Evolutionary conservation across 2,113 vertebrate species (phyloP), one percentile per base, ranked within the genome.

Genomic region (Cygnus atratus): DNA sequence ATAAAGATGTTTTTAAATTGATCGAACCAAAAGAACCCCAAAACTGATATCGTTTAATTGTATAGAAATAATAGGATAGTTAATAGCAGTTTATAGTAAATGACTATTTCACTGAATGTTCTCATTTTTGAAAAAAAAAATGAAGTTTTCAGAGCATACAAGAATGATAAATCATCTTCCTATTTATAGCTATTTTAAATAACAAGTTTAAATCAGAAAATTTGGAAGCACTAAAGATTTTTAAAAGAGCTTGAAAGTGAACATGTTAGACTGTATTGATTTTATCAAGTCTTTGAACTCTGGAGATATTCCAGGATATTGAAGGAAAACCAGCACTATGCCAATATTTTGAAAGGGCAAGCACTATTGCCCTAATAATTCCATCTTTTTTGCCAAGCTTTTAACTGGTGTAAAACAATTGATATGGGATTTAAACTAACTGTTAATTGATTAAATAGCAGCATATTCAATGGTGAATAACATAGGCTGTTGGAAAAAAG

Each of bases 311-410:
- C 46, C 57, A 92, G 31, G 67, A 74, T 12, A 77, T 16, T 1
- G 9, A 83, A 77, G 74, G 74, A 87, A 75, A 91, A 63, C 5
- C 16, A 11, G 2, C 17, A 44, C 4, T 83, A 6, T 65, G 35
- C 71, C 57, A 87, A 37, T 91, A 74, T 91, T 92, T 84, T 82
- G 46, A 84, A 84, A 94, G 8, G 7, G 8, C 24, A 89, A 94
- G 43, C 31, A 78, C 17, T 28, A 59, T n/a, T 80, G 46, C 25
- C 17, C 11, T 58, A 62, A 46, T 74, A 74, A 87, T 78, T n/a
- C 81, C 1, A 71, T 28, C 8, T 37, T 54, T 48, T 67, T 84
- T 91, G 41, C 31, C 21, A 87, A 24, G 26, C 71, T 90, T 92
- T 67, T 20, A 67, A 24, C 13, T 43, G n/a, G 22, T 66, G 33